A percentile compares a stretch with the other conserved stretches of the same genome.
phyloP scores from a whole-genome alignment of 2,888 invertebrate species.

The Hypena proboscidalis region DNA sequence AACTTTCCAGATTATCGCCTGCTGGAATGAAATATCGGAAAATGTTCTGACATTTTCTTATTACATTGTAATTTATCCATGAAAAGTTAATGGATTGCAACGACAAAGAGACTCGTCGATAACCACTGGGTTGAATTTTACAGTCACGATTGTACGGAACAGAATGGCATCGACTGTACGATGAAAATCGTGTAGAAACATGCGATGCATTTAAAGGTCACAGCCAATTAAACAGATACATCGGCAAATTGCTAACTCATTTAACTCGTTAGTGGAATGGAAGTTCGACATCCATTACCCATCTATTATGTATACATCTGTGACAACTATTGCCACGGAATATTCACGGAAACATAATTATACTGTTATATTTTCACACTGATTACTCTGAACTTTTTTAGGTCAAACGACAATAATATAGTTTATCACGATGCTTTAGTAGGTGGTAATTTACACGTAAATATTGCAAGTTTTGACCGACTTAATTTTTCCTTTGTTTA shows the following conservation, averaged over 20 bases:
- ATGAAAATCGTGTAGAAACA: conserved; percentile 15
- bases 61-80: conserved; percentile 19
- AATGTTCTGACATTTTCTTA: conserved; percentile 19
- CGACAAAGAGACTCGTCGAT: conserved; percentile 3
- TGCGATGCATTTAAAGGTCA: conserved; percentile 24
- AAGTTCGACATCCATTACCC: conserved; percentile 20
- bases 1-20: conserved; percentile 13
- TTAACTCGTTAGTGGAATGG: conserved; percentile 36
- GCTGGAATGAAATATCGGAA: conserved; percentile 21
- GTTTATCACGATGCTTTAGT: conserved; percentile 31
- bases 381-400: conserved; percentile 30
- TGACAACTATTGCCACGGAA: conserved; percentile 28
- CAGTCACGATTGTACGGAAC: neutral
- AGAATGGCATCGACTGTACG: neutral
- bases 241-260: conserved; percentile 35
- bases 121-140: neutral
- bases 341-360: conserved; percentile 39
- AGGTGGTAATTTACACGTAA: conserved; percentile 20
- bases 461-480: conserved; percentile 21
- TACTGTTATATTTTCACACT: conserved; percentile 36
- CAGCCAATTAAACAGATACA: conserved; percentile 34
- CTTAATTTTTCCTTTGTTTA: too few relatives aligned
- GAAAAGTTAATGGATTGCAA: conserved; percentile 19
- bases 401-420: conserved; percentile 40
- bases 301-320: conserved; percentile 21